phyloP scores from a whole-genome alignment of 2,797 vertebrate genomes.

The Paedocypris micromegethes region DNA sequence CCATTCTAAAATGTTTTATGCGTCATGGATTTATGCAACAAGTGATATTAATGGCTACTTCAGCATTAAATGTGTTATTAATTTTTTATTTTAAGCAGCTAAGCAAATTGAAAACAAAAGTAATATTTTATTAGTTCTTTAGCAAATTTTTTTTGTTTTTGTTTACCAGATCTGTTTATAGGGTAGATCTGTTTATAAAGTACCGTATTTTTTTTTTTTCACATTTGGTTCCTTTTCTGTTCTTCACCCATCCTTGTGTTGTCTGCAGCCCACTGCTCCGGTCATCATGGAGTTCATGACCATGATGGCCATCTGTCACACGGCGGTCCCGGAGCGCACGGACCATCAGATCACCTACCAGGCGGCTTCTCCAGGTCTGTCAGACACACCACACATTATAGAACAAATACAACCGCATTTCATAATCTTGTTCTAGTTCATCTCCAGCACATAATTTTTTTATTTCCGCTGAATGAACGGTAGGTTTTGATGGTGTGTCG shows the following conservation, averaged over 20 bases:
- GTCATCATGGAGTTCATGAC: constrained; percentile 96
- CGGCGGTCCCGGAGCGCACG: constrained; percentile 86
- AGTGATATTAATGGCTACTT: too few relatives aligned
- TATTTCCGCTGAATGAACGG: neutral
- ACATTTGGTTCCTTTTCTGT: constrained; percentile 19
- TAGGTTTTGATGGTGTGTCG: constrained; percentile 7
- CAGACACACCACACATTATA: neutral
- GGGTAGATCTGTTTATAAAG: neutral
- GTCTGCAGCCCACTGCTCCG: constrained; percentile 83
- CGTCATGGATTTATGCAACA: too few relatives aligned
- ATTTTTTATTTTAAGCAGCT: too few relatives aligned
- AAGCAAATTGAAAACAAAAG: too few relatives aligned
- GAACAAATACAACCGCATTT: neutral
- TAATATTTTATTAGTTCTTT: too few relatives aligned
- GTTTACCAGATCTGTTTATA: too few relatives aligned
- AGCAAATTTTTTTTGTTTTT: too few relatives aligned
- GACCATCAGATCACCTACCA: constrained; percentile 87
- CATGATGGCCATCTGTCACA: constrained; percentile 99
- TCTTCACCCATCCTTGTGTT: constrained; percentile 20
- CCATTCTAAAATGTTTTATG: too few relatives aligned
- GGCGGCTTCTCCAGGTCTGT: constrained; percentile 92
- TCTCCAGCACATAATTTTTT: too few relatives aligned
- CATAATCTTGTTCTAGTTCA: too few relatives aligned
- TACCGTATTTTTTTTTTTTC: neutral
- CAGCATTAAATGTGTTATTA: too few relatives aligned